A percentile compares a stretch with the other conserved stretches of the same genome.
These are phyloP conservation scores for Siniperca undulata DNA, from an alignment of 2,797 vertebrate species.

Conservation along the genomic window DNA sequence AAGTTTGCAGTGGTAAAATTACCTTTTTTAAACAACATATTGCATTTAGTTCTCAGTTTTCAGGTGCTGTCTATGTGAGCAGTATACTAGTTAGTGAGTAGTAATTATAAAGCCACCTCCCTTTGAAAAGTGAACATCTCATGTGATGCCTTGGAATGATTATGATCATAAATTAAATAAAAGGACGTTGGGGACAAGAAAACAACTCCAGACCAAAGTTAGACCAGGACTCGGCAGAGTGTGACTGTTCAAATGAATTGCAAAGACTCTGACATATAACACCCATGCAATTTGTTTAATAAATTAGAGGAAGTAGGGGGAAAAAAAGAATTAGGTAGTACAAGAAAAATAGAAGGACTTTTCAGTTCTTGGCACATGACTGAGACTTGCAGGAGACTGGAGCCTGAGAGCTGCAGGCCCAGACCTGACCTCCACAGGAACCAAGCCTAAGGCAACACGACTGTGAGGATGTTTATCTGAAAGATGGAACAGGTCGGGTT, in stretches of 20 bases:
- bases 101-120: slow-evolving; percentile 57
- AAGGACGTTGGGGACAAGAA: slow-evolving; percentile 47
- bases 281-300: slow-evolving; percentile 49
- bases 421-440: slow-evolving; percentile 63
- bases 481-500: slow-evolving; percentile 49
- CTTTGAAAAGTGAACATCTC: slow-evolving; percentile 58
- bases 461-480: slow-evolving; percentile 54
- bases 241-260: slow-evolving; percentile 54
- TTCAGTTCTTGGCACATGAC: slow-evolving; percentile 57
- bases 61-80: no score
- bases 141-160: slow-evolving; percentile 64
- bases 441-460: slow-evolving; percentile 48
- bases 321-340: slow-evolving; percentile 6
- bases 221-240: slow-evolving; percentile 37
- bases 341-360: slow-evolving; percentile 37
- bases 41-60: not conserved
- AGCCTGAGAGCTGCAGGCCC: slow-evolving; percentile 62
- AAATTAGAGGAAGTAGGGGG: slow-evolving; percentile 6
- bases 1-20: not conserved
- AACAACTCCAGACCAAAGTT: slow-evolving; percentile 43
- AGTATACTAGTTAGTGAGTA: not conserved
- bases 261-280: slow-evolving; percentile 51
- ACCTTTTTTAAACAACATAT: no score
- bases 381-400: slow-evolving; percentile 61
- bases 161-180: slow-evolving; percentile 71